These are phyloP conservation scores for Tetrax tetrax DNA, from an alignment of 2,113 vertebrate species.

Conservation along the genomic window DNA sequence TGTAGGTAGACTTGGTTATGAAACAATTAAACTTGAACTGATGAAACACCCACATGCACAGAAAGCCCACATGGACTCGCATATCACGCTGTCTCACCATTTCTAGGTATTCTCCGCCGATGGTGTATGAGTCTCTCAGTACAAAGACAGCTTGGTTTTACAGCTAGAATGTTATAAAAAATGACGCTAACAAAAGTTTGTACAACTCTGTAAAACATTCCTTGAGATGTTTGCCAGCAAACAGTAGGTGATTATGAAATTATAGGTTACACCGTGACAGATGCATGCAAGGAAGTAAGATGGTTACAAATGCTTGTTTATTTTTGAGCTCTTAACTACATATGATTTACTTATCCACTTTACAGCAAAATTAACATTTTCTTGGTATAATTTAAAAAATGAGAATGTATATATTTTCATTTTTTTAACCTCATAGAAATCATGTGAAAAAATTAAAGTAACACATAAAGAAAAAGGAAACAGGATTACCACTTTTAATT, in stretches of 20 bases:
- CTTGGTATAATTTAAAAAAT: slow-evolving; percentile 20
- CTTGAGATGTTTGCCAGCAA: slow-evolving; percentile 30
- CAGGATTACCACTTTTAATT: neutral
- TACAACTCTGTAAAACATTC: slow-evolving; percentile 17
- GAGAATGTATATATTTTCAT: neutral
- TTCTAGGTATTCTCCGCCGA: neutral
- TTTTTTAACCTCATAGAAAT: neutral
- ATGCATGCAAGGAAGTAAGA: neutral
- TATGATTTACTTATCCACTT: slow-evolving; percentile 27
- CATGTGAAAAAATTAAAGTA: slow-evolving; percentile 10
- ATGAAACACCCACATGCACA: neutral
- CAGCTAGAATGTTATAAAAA: slow-evolving; percentile 1
- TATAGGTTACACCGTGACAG: neutral
- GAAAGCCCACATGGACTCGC: neutral
- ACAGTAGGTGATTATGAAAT: slow-evolving; percentile 48
- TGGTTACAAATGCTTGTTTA: slow-evolving; percentile 31
- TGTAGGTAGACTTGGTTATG: neutral
- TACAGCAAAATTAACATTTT: slow-evolving; percentile 29
- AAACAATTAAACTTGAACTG: neutral
- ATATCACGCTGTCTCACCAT: fast-evolving
- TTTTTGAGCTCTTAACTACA: slow-evolving; percentile 24
- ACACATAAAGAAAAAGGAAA: slow-evolving; percentile 11
- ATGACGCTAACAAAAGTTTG: slow-evolving; percentile 28
- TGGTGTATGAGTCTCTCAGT: neutral
- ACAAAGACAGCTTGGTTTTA: slow-evolving; percentile 11